Evolutionary conservation across 2,113 vertebrate genomes (phyloP).

Genomic region (Otis tarda): DNA sequence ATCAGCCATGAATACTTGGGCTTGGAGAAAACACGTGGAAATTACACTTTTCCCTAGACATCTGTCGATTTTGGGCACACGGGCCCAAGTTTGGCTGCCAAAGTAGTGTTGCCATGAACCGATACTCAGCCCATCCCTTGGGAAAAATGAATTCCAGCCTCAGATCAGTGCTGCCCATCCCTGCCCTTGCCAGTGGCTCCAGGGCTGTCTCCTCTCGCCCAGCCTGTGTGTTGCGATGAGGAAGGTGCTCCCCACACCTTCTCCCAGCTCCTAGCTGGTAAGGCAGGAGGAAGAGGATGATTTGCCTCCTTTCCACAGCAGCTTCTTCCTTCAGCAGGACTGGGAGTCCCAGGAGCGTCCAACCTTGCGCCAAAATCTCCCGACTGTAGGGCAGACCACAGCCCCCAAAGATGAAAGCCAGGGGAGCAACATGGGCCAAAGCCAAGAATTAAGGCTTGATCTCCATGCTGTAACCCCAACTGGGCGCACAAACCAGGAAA

Average conservation of each 20-base stretch:
- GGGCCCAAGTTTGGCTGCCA: neutral
- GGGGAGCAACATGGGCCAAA: neutral
- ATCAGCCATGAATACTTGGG: fast-evolving
- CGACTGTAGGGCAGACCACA: neutral
- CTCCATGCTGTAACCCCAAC: neutral
- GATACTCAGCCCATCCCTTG: neutral
- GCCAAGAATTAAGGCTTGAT: neutral
- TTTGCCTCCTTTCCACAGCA: neutral
- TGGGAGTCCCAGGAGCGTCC: neutral
- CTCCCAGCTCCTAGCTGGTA: neutral
- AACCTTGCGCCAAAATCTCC: neutral
- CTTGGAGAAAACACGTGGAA: neutral
- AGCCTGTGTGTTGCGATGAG: fast-evolving
- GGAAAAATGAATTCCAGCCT: neutral
- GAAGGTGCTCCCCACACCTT: neutral
- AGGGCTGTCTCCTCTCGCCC: neutral
- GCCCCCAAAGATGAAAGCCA: fast-evolving
- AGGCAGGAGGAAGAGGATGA: neutral
- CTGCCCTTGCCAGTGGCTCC: neutral
- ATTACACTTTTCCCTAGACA: neutral
- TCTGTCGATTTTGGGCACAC: fast-evolving
- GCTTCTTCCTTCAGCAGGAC: neutral
- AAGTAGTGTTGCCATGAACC: neutral
- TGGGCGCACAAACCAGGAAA: neutral
- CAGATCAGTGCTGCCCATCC: neutral